A percentile compares a stretch with the other conserved stretches of the same genome.
Evolutionary conservation across 2,888 invertebrate species (phyloP).

Genomic region (Morinoia aosen): DNA sequence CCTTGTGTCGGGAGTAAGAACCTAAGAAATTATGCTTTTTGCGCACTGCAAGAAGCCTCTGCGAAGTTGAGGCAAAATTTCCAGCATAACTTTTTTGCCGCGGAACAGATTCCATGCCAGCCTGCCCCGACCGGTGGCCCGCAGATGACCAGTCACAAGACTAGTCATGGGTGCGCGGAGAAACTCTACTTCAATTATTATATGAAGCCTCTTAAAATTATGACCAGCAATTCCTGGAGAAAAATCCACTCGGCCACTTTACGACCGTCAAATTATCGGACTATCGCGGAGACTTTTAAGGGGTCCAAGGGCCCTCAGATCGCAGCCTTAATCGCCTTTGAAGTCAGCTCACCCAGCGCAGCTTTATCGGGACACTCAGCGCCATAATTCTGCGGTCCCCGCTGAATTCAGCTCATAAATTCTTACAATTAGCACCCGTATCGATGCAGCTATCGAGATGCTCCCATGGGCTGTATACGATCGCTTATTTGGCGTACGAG

Average conservation of each 20-base stretch:
- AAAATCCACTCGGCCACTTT: background rate
- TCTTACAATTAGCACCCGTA: background rate
- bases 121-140: background rate
- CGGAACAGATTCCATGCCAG: background rate
- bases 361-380: background rate
- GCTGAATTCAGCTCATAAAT: background rate
- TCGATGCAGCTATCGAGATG: background rate
- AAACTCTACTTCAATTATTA: background rate
- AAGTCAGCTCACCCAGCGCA: background rate
- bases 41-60: background rate
- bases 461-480: background rate
- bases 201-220: background rate
- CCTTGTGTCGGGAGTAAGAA: background rate
- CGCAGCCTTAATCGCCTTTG: background rate
- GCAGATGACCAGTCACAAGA: background rate
- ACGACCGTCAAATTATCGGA: background rate
- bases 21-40: background rate
- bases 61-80: background rate
- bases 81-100: background rate
- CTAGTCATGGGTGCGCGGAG: background rate
- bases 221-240: background rate
- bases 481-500: background rate
- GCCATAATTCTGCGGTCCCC: background rate
- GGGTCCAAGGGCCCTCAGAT: background rate
- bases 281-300: background rate